Conservation (phyloP, 2,888 invertebrate species). For the Rosalia funebris region DNA sequence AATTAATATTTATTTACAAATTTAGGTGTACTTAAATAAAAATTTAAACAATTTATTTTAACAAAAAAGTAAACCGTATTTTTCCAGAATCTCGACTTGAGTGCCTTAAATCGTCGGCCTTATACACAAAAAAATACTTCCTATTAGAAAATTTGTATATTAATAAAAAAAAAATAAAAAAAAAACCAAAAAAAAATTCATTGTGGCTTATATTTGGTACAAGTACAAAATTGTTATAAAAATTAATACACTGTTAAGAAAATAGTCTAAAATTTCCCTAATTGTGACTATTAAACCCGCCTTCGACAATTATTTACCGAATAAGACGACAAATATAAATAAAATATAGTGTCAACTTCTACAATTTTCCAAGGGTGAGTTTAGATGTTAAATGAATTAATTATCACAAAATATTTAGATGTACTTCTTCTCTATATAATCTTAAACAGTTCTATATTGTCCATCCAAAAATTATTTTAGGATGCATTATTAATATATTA, state of each 20-base stretch:
- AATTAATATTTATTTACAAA: constrained; percentile 45
- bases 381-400: too few species aligned
- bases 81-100: constrained; percentile 62
- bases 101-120: constrained; percentile 66
- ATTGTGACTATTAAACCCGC: constrained; percentile 48
- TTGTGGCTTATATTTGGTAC: constrained; percentile 58
- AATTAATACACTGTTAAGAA: constrained; percentile 46
- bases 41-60: constrained; percentile 45
- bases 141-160: constrained; percentile 62
- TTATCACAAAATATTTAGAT: too few species aligned
- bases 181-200: constrained; percentile 50
- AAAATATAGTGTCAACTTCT: constrained; percentile 28
- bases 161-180: constrained; percentile 57
- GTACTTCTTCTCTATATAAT: too few species aligned
- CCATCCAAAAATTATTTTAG: too few species aligned
- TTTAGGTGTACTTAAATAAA: constrained; percentile 54
- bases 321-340: constrained; percentile 28
- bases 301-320: constrained; percentile 41
- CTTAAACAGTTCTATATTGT: too few species aligned
- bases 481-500: too few species aligned
- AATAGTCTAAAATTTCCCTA: constrained; percentile 42
- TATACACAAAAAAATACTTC: constrained; percentile 54
- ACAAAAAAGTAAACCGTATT: constrained; percentile 56
- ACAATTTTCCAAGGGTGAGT: constrained; percentile 36
- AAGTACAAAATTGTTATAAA: constrained; percentile 56